These are phyloP conservation scores for Brachycybe producta DNA, from an alignment of 2,888 invertebrate genomes.

Conservation along the genomic window DNA sequence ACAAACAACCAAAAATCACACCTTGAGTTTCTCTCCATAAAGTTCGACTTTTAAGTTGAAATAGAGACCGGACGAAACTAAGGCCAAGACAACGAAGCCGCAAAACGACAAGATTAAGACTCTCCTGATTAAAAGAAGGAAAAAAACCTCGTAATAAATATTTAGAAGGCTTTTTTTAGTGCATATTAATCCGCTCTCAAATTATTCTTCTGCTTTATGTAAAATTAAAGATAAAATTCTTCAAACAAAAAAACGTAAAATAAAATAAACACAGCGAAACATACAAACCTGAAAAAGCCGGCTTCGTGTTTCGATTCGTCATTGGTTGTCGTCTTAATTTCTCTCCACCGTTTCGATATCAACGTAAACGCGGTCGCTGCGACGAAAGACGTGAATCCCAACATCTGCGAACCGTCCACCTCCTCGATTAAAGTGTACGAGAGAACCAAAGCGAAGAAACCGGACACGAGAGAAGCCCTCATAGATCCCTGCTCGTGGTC, in stretches of 20 bases:
- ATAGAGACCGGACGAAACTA: constrained; percentile 68
- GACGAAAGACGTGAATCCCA: constrained; percentile 37
- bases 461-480: constrained; percentile 52
- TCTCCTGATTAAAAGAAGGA: too few relatives aligned
- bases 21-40: constrained; percentile 70
- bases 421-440: too few relatives aligned
- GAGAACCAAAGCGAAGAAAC: constrained; percentile 58
- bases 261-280: not conserved
- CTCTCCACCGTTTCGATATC: constrained; percentile 64
- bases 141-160: too few relatives aligned
- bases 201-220: constrained; percentile 19
- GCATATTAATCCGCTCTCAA: too few relatives aligned
- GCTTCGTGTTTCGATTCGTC: too few relatives aligned
- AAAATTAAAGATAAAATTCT: not conserved
- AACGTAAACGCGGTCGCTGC: constrained; percentile 55
- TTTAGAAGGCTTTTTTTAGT: too few relatives aligned
- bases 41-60: constrained; percentile 70
- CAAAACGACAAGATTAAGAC: constrained; percentile 47
- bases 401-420: constrained; percentile 61
- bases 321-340: constrained; percentile 33
- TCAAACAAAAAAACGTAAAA: too few relatives aligned
- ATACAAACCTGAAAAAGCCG: not conserved
- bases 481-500: constrained; percentile 65
- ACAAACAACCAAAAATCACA: too few relatives aligned
- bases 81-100: constrained; percentile 49